Evolutionary conservation across 2,888 invertebrate species (phyloP).

Genomic region (Drosophila rubida): DNA sequence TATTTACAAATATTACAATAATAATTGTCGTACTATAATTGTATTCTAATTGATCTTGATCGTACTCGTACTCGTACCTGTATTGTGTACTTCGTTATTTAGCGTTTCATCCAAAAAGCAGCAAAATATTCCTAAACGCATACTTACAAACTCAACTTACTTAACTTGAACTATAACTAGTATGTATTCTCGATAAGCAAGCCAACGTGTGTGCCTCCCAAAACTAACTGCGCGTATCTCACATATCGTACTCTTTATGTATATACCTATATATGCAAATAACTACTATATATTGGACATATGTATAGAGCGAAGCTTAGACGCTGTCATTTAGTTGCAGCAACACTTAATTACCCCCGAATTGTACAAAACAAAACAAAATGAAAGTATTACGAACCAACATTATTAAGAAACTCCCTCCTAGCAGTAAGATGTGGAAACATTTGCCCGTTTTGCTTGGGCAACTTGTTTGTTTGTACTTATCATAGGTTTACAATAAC

Average conservation of each 20-base stretch:
- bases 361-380: constrained; percentile 3
- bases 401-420: constrained; percentile 14
- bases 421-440: constrained; percentile 52
- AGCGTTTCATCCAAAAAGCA: constrained; percentile 63
- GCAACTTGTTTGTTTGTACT: constrained; percentile 18
- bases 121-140: constrained; percentile 34
- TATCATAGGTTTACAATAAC: constrained; percentile 17
- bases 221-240: constrained; percentile 36
- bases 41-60: constrained; percentile 62
- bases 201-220: constrained; percentile 7
- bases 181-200: constrained; percentile 30
- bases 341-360: constrained; percentile 8
- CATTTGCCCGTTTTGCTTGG: constrained; percentile 11
- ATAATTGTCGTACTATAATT: constrained; percentile 49
- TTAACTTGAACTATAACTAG: constrained; percentile 14
- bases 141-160: constrained; percentile 30
- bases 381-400: constrained; percentile 2
- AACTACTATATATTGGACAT: neutral
- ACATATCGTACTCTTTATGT: constrained; percentile 17
- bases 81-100: constrained; percentile 70
- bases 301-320: constrained; percentile 30
- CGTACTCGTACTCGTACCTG: constrained; percentile 59
- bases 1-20: constrained; percentile 28
- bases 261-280: constrained; percentile 13
- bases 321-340: constrained; percentile 39